A percentile compares a stretch with the other conserved stretches of the same genome.
Evolutionary conservation across 2,797 vertebrate species (phyloP).

Genomic region (Galagoides demidoff): DNA sequence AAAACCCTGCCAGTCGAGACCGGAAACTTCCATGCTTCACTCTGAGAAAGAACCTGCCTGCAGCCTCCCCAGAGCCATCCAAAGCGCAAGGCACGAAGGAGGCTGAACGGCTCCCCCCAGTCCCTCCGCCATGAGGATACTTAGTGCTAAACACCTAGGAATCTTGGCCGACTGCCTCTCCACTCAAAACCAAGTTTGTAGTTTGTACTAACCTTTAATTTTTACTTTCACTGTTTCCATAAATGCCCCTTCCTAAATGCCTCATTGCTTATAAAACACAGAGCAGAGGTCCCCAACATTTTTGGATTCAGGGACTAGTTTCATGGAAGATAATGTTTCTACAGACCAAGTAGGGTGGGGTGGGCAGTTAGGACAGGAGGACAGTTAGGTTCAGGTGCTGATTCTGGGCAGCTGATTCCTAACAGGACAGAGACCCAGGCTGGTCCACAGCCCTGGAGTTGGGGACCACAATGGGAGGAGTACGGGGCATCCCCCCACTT

Average conservation of each 20-base stretch:
- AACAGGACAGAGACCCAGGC: too few species aligned
- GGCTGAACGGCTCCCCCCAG: not conserved
- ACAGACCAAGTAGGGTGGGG: too few species aligned
- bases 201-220: not conserved
- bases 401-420: too few species aligned
- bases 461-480: too few species aligned
- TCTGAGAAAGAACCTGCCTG: not conserved
- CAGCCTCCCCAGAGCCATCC: not conserved
- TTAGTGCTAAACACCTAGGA: not conserved
- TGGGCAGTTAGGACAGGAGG: too few species aligned
- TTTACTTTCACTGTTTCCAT: not conserved
- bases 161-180: not conserved
- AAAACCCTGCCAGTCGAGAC: too few species aligned
- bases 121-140: not conserved
- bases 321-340: too few species aligned
- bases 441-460: too few species aligned
- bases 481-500: too few species aligned
- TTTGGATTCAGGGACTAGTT: too few species aligned
- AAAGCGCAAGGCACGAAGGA: not conserved
- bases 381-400: too few species aligned
- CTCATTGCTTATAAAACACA: not conserved
- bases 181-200: not conserved
- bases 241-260: not conserved
- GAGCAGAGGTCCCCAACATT: not conserved
- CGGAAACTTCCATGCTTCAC: not conserved